Percentiles rank a stretch among this genome's conserved stretches.
Evolutionary conservation across 2,888 invertebrate genomes (phyloP).

Genomic region (Callimorpha dominula): DNA sequence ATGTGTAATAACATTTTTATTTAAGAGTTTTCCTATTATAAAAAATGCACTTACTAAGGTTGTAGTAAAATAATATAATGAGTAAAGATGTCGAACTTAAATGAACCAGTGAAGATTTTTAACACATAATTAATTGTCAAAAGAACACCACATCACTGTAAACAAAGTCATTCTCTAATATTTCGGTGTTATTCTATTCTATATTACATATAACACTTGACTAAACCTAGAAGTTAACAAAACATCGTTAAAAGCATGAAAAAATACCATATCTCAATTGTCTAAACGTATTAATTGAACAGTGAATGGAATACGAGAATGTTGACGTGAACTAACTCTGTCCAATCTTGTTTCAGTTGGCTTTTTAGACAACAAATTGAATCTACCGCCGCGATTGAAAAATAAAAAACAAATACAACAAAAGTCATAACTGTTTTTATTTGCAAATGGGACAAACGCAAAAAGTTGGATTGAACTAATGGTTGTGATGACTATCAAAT

Average conservation of each 20-base stretch:
- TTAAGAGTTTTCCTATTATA: too few species aligned
- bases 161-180: too few species aligned
- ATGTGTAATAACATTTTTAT: too few species aligned
- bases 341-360: background rate
- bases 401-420: background rate
- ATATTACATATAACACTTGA: too few species aligned
- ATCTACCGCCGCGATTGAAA: background rate
- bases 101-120: too few species aligned
- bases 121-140: too few species aligned
- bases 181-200: too few species aligned
- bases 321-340: background rate
- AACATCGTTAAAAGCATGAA: background rate
- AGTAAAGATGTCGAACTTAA: too few species aligned
- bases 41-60: too few species aligned
- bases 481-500: background rate
- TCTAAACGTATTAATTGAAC: slow-evolving; percentile 5
- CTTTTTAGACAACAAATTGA: slow-evolving; percentile 1
- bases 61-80: too few species aligned
- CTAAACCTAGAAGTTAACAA: too few species aligned
- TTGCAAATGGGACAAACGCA: background rate
- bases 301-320: background rate
- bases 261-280: background rate
- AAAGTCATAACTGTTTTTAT: background rate
- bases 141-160: too few species aligned
- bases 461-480: background rate